These are phyloP conservation scores for Galaxias olidus DNA, from an alignment of 2,797 vertebrate genomes.

Conservation along the genomic window DNA sequence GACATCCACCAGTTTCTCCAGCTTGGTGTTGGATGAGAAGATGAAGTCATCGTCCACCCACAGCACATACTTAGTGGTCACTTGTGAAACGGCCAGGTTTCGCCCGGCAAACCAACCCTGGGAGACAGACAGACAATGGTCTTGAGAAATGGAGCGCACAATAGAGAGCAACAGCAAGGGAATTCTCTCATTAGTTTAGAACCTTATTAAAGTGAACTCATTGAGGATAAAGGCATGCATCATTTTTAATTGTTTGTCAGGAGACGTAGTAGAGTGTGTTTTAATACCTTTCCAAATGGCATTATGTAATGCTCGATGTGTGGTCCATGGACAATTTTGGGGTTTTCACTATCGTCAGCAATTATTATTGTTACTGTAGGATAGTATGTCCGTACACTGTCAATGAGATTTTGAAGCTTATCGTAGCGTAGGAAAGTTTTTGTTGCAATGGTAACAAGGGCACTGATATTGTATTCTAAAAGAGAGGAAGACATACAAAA, in stretches of 20 bases:
- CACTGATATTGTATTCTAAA: slow-evolving; percentile 84
- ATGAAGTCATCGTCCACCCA: slow-evolving; percentile 96
- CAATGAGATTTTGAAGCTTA: slow-evolving; percentile 84
- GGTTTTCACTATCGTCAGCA: slow-evolving; percentile 88
- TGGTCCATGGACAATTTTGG: slow-evolving; percentile 79
- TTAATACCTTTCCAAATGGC: slow-evolving; percentile 89
- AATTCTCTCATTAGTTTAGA: not conserved
- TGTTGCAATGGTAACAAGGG: slow-evolving; percentile 90
- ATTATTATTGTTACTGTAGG: slow-evolving; percentile 88
- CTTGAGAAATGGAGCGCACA: slow-evolving; percentile 4
- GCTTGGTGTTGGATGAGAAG: slow-evolving; percentile 86
- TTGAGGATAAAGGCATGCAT: too few species aligned
- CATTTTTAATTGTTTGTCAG: not conserved
- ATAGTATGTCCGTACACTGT: slow-evolving; percentile 89
- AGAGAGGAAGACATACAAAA: not conserved
- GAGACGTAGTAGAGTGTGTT: not conserved
- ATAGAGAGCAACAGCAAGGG: not conserved
- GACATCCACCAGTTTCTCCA: slow-evolving; percentile 91
- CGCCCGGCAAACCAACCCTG: slow-evolving; percentile 95
- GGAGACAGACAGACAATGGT: not conserved
- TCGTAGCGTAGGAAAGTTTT: slow-evolving; percentile 94
- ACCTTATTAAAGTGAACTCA: too few species aligned
- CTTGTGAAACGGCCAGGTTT: slow-evolving; percentile 91
- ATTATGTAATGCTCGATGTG: slow-evolving; percentile 91
- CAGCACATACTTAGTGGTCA: slow-evolving; percentile 91